phyloP scores from a whole-genome alignment of 2,888 invertebrate genomes.

The Drymonia ruficornis region DNA sequence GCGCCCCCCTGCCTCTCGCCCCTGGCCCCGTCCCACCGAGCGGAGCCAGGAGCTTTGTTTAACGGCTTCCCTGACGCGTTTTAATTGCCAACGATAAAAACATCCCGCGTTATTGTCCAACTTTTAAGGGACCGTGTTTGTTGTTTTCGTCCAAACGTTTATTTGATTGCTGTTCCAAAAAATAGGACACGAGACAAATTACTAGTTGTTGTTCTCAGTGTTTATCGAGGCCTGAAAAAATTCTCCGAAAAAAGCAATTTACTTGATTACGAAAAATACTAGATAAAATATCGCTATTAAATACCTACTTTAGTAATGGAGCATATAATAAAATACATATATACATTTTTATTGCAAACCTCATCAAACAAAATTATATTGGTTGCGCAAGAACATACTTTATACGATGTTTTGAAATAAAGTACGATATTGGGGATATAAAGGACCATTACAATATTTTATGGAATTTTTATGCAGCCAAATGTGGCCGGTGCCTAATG shows the following conservation, averaged over 20 bases:
- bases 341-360: conserved; percentile 18
- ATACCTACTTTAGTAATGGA: conserved; percentile 14
- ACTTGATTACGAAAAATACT: background rate
- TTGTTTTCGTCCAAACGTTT: conserved; percentile 18
- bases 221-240: background rate
- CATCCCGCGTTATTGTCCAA: conserved; percentile 14
- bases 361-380: conserved; percentile 29
- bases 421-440: conserved; percentile 35
- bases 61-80: conserved; percentile 22
- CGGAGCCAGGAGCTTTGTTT: conserved; percentile 6
- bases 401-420: conserved; percentile 32
- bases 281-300: background rate
- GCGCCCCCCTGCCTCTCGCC: background rate
- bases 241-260: background rate
- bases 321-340: conserved; percentile 13
- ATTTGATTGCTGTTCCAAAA: conserved; percentile 25
- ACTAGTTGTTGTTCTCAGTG: background rate
- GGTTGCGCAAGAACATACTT: conserved; percentile 21
- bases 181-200: conserved; percentile 1
- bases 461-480: conserved; percentile 38
- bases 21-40: background rate
- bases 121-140: conserved; percentile 18
- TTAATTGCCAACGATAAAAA: conserved; percentile 31
- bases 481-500: conserved; percentile 28
- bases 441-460: conserved; percentile 31